phyloP scores from a whole-genome alignment of 2,113 vertebrate species.

The Lamprotornis superbus region DNA sequence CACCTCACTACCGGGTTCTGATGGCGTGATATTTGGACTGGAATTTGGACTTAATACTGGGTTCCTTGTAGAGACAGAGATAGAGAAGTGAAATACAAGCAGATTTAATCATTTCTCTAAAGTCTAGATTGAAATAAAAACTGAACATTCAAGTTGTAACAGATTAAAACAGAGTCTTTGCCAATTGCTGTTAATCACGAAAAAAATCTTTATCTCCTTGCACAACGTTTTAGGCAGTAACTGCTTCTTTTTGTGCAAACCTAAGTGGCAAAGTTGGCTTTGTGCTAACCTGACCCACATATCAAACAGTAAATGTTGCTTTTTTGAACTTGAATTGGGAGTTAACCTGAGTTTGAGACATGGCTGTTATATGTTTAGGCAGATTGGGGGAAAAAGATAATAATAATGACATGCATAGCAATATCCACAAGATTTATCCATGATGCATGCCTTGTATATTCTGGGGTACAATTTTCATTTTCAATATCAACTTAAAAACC shows the following conservation, averaged over 20 bases:
- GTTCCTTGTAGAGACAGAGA: background rate
- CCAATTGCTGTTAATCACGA: background rate
- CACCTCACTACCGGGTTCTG: background rate
- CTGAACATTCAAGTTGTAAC: background rate
- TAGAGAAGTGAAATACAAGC: background rate
- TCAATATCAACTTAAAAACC: background rate
- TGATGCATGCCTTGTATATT: background rate
- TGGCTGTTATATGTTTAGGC: background rate
- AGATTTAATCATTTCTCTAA: background rate
- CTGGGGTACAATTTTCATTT: background rate
- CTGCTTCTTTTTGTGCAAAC: background rate
- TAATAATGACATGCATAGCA: background rate
- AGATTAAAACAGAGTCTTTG: background rate
- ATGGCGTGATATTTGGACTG: background rate
- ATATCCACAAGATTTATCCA: background rate
- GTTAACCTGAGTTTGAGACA: background rate
- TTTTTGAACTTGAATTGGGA: background rate
- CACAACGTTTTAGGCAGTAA: background rate
- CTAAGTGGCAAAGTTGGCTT: background rate
- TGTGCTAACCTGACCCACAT: background rate
- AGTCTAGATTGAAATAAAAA: background rate
- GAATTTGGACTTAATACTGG: background rate
- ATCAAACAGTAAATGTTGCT: background rate
- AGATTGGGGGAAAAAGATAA: rapidly evolving
- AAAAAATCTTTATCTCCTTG: background rate